phyloP scores from a whole-genome alignment of 2,888 invertebrate species.

The Physocephala rufipes region DNA sequence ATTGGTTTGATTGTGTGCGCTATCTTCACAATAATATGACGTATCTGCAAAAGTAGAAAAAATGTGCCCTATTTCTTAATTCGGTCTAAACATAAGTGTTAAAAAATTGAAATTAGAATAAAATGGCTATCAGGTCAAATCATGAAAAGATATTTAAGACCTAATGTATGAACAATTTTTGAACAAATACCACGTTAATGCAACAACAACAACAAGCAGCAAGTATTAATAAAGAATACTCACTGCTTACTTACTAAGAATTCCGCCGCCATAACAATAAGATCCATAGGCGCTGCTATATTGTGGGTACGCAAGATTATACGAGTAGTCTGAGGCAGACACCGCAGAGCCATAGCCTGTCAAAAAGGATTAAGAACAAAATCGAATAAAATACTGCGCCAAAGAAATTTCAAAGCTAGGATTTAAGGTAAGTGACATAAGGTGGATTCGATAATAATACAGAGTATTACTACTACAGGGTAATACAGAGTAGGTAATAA shows the following conservation, averaged over 20 bases:
- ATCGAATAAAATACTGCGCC: too few species aligned
- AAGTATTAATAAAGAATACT: slow-evolving; percentile 50
- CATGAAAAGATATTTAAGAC: too few species aligned
- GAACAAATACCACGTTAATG: slow-evolving; percentile 9
- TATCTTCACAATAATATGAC: slow-evolving; percentile 73
- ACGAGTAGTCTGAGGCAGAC: slow-evolving; percentile 74
- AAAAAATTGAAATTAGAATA: too few species aligned
- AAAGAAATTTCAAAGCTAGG: too few species aligned
- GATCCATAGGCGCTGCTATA: slow-evolving; percentile 69
- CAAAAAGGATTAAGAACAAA: slow-evolving; percentile 30
- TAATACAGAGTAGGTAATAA: too few species aligned
- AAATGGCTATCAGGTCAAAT: too few species aligned
- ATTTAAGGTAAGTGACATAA: too few species aligned
- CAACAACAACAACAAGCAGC: too few species aligned
- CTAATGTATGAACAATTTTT: too few species aligned
- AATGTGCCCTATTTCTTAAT: neutral
- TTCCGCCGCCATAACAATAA: slow-evolving; percentile 74
- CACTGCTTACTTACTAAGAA: slow-evolving; percentile 69
- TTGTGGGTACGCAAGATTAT: slow-evolving; percentile 75
- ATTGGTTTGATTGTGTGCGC: slow-evolving; percentile 57
- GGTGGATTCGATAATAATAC: too few species aligned
- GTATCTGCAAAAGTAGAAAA: slow-evolving; percentile 66
- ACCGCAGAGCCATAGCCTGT: slow-evolving; percentile 73
- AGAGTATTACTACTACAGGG: too few species aligned
- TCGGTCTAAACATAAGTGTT: too few species aligned